phyloP scores from a whole-genome alignment of 2,888 invertebrate genomes.

The Maniola hyperantus region DNA sequence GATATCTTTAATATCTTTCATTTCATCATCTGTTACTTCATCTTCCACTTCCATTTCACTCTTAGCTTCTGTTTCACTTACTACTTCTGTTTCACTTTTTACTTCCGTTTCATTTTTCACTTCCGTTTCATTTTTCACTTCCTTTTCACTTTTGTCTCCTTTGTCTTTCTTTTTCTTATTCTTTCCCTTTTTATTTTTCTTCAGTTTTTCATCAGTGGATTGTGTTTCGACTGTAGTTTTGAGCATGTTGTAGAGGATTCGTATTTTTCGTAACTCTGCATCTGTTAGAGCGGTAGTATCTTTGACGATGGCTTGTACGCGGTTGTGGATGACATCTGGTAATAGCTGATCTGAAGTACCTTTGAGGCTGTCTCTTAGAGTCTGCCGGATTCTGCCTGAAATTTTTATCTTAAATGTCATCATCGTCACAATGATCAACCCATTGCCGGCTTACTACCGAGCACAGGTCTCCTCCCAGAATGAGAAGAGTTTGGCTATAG shows the following conservation, averaged over 20 bases:
- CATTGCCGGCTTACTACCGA: no score
- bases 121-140: not conserved
- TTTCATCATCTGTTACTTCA: conserved; percentile 35
- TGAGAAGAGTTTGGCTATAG: no score
- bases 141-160: conserved; percentile 22
- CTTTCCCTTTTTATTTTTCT: conserved; percentile 41
- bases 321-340: conserved; percentile 65
- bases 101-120: not conserved
- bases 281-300: conserved; percentile 51
- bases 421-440: no score
- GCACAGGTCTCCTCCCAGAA: no score
- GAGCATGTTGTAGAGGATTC: conserved; percentile 70
- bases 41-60: conserved; percentile 10
- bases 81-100: conserved; percentile 35
- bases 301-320: conserved; percentile 59
- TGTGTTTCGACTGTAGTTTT: conserved; percentile 49
- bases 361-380: conserved; percentile 57
- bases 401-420: conserved; percentile 18
- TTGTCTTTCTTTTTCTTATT: conserved; percentile 36
- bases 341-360: conserved; percentile 55
- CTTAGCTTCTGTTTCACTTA: no score
- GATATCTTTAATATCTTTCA: conserved; percentile 32
- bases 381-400: conserved; percentile 68
- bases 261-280: conserved; percentile 60
- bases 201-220: conserved; percentile 27